Conservation (phyloP, 2,797 vertebrate genomes). For the Ceryle rudis region DNA sequence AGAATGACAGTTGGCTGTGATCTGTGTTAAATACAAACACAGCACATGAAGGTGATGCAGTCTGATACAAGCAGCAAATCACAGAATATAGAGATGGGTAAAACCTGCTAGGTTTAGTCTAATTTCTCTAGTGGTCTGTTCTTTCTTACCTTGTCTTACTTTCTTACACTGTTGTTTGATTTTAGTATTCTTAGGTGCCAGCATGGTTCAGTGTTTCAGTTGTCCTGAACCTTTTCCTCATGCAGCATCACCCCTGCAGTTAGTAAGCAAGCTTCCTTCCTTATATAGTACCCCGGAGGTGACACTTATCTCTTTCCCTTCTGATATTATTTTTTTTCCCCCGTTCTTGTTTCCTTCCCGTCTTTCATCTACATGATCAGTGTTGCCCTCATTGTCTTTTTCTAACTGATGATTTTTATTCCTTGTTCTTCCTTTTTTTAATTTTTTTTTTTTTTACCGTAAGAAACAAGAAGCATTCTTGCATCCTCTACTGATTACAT, state of each 20-base stretch:
- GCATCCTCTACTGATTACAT: neutral
- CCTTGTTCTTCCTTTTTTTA: neutral
- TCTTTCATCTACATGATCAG: neutral
- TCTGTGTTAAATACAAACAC: constrained; percentile 43
- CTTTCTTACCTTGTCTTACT: neutral
- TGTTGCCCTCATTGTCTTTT: neutral
- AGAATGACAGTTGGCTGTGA: constrained; percentile 42
- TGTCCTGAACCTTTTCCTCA: neutral
- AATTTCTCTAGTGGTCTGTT: neutral
- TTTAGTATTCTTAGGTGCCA: neutral
- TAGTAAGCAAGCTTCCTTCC: neutral
- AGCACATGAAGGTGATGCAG: neutral
- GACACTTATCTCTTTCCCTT: neutral
- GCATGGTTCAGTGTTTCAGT: neutral
- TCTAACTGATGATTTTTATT: neutral
- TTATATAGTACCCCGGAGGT: neutral
- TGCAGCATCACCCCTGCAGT: neutral
- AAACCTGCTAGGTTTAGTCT: neutral
- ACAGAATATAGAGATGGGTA: neutral
- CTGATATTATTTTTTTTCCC: rapidly evolving
- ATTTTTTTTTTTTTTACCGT: neutral
- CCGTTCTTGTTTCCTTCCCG: neutral
- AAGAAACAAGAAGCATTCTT: neutral
- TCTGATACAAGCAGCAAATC: neutral
- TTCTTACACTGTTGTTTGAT: neutral